Evolutionary conservation across 2,888 invertebrate species (phyloP), one percentile per base, ranked within the genome.

Genomic region (Lithophane semibrunnea): DNA sequence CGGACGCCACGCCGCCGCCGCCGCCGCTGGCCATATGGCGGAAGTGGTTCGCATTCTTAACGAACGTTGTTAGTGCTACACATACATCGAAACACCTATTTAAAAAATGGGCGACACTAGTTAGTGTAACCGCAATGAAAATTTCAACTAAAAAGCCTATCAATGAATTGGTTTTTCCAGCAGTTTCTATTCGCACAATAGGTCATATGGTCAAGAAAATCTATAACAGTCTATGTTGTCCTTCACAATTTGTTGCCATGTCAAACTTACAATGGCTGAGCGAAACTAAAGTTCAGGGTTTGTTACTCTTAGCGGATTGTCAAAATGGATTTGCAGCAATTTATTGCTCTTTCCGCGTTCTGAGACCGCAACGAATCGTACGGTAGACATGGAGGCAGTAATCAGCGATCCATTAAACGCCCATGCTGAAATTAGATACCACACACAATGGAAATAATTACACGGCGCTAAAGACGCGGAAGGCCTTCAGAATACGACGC

Each of bases 1-100:
- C 86, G 87, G 82, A 87, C 86, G 82, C 74, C 84, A 82, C 83
- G 86, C 84, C 79, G 86, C 89, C 56, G 56, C 60, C 90, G 60
- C 60, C 90, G 88, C 89, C 90, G 91, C 87, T 85, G 71, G 88
- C 94, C 95, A 95, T 92, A 94, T 94, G 95, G 94, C 94, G 95
- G 95, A 94, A 94, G 93, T 90, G 88, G 91, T 90, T 88, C 86
- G 88, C 91, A 92, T 93, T 93, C 93, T 90, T 83, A 86, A 82
- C 84, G 77, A 87, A 86, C 85, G 84, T 84, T 89, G 86, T 85
- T 88, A 86, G 73, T 85, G 85, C 86, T 82, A 82, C 73, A 84
- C 85, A 88, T 84, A 88, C 84, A 82, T 82, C 68, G 68, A 80
- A 77, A 79, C 74, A 82, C 86, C 84, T 84, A 85, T 89, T 88